phyloP scores from a whole-genome alignment of 2,113 vertebrate genomes.

The Empidonax traillii region DNA sequence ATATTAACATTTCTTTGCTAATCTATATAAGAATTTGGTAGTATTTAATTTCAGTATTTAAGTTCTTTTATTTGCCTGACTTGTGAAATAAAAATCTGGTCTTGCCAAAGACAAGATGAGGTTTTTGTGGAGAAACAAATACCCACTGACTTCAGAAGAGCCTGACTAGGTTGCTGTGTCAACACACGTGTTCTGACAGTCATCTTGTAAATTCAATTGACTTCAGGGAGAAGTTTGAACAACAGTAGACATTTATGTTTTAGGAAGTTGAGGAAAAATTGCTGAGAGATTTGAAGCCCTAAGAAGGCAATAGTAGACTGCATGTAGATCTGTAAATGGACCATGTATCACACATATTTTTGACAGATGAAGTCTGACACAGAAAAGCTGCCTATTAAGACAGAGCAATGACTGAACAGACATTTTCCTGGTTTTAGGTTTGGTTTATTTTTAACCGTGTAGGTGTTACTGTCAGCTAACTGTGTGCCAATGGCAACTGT shows the following conservation, averaged over 20 bases:
- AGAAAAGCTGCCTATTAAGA: not conserved
- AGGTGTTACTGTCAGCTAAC: slow-evolving; percentile 31
- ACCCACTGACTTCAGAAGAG: not conserved
- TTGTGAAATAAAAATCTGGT: not conserved
- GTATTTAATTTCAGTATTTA: not conserved
- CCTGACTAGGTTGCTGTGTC: not conserved
- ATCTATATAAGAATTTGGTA: not conserved
- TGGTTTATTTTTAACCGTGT: not conserved
- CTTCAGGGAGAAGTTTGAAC: not conserved
- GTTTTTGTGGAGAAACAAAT: not conserved
- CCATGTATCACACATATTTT: not conserved
- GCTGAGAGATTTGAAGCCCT: not conserved
- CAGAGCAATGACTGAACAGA: not conserved
- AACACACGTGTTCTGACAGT: not conserved
- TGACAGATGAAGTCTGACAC: not conserved
- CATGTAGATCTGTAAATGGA: not conserved
- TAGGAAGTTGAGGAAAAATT: not conserved
- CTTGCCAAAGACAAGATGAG: not conserved
- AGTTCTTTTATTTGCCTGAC: not conserved
- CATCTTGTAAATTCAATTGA: not conserved
- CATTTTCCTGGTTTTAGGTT: not conserved
- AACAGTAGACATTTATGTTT: not conserved
- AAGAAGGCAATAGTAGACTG: not conserved
- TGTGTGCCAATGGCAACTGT: not conserved
- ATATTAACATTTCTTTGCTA: not conserved